Evolutionary conservation across 2,888 invertebrate species (phyloP), one percentile per base, ranked within the genome.

Genomic region (Gymnocheta viridis): DNA sequence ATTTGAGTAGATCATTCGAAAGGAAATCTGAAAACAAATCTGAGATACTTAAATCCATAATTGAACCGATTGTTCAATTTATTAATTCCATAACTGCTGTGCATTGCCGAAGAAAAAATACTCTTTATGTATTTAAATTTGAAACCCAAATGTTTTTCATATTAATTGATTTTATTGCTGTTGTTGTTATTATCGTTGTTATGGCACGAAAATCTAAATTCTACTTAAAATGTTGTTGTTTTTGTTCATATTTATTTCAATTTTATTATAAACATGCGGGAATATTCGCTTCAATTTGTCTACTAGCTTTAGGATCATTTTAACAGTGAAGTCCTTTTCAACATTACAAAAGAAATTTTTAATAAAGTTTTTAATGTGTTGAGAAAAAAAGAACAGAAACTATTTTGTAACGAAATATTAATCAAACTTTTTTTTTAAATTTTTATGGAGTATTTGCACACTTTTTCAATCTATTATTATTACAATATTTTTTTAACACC

Each of bases 221-320:
- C 17, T 17, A 27, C 12, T 54, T 24, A n/a, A 24, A 5, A 5
- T 29, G 19, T 27, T 19, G 12, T 27, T 69, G 54, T 19, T 69
- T 41, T 19, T 56, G 27, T 29, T 56, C 17, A 41, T 22, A 38
- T 38, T 69, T 41, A 41, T 56, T 56, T 56, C 10, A 51, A 66
- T 47, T 66, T 66, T 47, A 29, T 47, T 24, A n/a, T 24, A 51
- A 24, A 62, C 27, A 9, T 35, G 51, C 17, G 10, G 12, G 54
- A 27, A 69, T 38, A 67, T 51, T n/a, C 10, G 10, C 29, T 56
- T 29, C 7, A 0, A 10, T 56, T 29, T 27, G 4, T 27, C 5
- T 14, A 27, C 4, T 14, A 17, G 9, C 32, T 32, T 2, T 24
- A 7, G 17, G 1, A 38, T 14, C 22, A 4, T 7, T 22, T 22